Conservation (phyloP, 2,797 vertebrate species). For the Neosilurus hyrtlii region DNA sequence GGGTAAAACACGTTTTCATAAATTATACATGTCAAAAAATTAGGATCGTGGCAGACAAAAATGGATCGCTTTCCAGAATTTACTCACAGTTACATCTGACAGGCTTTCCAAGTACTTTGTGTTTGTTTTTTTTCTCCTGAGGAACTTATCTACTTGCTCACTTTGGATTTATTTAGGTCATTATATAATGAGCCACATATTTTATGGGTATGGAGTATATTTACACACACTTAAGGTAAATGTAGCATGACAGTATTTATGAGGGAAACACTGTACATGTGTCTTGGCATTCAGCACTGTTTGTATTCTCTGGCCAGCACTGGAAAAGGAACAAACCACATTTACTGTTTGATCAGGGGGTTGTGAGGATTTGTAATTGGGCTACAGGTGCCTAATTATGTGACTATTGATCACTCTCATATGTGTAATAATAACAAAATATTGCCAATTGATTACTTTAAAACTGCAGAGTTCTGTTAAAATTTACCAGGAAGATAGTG, state of each 20-base stretch:
- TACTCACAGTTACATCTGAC: not conserved
- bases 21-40: not conserved
- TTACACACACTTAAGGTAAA: constrained; percentile 26
- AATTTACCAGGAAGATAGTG: not conserved
- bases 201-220: constrained; percentile 16
- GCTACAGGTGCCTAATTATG: not conserved
- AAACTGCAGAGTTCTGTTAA: not conserved
- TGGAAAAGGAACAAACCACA: not conserved
- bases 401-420: not conserved
- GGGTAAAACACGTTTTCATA: not conserved
- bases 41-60: not conserved
- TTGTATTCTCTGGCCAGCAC: not conserved
- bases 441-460: not conserved
- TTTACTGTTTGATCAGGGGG: not conserved
- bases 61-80: not conserved
- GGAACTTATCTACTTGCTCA: not conserved
- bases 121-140: too few relatives aligned
- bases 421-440: constrained; percentile 1
- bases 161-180: not conserved
- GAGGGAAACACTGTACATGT: constrained; percentile 3
- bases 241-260: not conserved
- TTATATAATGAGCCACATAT: constrained; percentile 17
- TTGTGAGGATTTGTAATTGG: constrained; percentile 11
- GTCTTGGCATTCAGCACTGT: constrained; percentile 4
- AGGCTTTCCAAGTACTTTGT: not conserved